Evolutionary conservation across 2,113 vertebrate species (phyloP).

Genomic region (Sisor rabdophorus): DNA sequence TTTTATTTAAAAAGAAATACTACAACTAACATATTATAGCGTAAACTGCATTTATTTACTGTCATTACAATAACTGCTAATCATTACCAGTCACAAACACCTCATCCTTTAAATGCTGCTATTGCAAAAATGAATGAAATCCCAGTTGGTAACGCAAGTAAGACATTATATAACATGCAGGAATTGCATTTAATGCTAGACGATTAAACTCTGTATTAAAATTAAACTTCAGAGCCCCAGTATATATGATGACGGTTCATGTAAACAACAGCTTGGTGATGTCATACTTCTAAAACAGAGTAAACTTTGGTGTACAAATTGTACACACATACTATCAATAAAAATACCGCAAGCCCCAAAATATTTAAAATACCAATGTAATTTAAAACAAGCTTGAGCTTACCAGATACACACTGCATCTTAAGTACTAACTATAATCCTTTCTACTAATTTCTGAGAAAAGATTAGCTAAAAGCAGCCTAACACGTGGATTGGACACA

Average conservation of each 20-base stretch:
- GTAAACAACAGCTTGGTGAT: constrained; percentile 33
- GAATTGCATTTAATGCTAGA: constrained; percentile 1
- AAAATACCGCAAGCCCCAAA: constrained; percentile 8
- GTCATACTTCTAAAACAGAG: constrained; percentile 15
- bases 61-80: constrained; percentile 34
- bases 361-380: neutral
- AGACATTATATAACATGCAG: neutral
- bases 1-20: constrained; percentile 9
- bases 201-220: constrained; percentile 9
- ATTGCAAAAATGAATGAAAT: neutral
- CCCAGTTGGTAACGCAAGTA: neutral
- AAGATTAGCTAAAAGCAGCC: constrained; percentile 4
- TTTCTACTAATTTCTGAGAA: constrained; percentile 20
- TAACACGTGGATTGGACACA: constrained; percentile 1
- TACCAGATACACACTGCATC: neutral
- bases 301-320: constrained; percentile 23
- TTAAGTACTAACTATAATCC: neutral
- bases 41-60: constrained; percentile 52
- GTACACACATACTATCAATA: constrained; percentile 8
- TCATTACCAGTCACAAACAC: constrained; percentile 23
- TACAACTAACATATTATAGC: neutral
- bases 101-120: constrained; percentile 19
- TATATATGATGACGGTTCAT: constrained; percentile 24
- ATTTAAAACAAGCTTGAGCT: constrained; percentile 9
- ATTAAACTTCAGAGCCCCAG: neutral